Evolutionary conservation across 2,797 vertebrate species (phyloP).

Genomic region (Hoplostethus mediterraneus): DNA sequence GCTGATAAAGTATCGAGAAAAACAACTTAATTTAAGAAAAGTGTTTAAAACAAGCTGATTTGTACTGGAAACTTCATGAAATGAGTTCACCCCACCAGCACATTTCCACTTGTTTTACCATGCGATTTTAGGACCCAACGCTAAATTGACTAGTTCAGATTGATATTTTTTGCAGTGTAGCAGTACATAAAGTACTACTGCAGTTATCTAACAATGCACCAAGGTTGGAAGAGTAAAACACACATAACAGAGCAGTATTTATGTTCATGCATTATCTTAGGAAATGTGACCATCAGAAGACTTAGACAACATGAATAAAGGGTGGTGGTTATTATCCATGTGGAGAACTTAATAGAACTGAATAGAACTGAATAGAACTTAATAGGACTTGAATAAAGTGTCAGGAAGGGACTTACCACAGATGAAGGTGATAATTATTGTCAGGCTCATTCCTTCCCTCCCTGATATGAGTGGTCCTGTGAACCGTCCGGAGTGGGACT

Average conservation of each 20-base stretch:
- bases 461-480: conserved; percentile 39
- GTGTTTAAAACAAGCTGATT: not conserved
- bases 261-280: not conserved
- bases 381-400: not conserved
- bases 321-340: not conserved
- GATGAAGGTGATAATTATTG: not conserved
- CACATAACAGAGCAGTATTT: not conserved
- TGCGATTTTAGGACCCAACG: not conserved
- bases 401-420: conserved; percentile 57
- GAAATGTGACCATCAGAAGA: not conserved
- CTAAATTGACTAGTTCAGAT: too few relatives aligned
- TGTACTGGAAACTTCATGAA: not conserved
- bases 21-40: not conserved
- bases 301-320: not conserved
- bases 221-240: not conserved
- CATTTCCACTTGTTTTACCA: not conserved
- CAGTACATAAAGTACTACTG: conserved; percentile 45
- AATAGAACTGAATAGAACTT: too few relatives aligned
- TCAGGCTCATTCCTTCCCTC: conserved; percentile 18
- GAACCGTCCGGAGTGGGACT: conserved; percentile 44
- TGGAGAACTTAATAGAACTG: too few relatives aligned
- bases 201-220: not conserved
- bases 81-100: not conserved
- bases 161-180: conserved; percentile 29
- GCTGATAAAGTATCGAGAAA: not conserved